Evolutionary conservation across 2,113 vertebrate species (phyloP), one percentile per base, ranked within the genome.

Genomic region (Trematomus loennbergii): DNA sequence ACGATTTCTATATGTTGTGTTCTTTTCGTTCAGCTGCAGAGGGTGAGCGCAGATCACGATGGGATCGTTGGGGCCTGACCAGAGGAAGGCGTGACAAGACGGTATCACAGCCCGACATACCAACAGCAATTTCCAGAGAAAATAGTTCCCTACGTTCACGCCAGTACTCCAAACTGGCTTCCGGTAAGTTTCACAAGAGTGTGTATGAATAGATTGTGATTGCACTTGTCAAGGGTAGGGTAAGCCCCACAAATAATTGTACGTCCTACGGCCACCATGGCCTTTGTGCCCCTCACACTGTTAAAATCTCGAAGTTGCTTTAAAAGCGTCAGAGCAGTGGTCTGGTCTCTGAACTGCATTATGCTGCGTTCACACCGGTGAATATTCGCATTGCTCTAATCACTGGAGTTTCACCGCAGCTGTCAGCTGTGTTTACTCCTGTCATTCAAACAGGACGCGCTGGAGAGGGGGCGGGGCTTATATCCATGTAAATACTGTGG

Each of bases 21-120:
- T 46, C 73, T 20, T 49, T 17, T 72, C 53, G 16, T 3, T 52
- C 82, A 92, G 94, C 86, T 33, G 20, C 73, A 15, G 94, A 95
- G 48, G 75, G 9, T 43, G 95, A 96, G 8, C 94, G 91, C 3
- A 92, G 96, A 72, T 97, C 95, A 4, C 96, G 97, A 67, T 98
- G 97, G 97, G 97, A 98, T 78, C 94, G 97, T 45, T 99, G 97
- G 98, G 97, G 97, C 8, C 84, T 99, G 81, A 96, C 96, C 0
- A 93, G 97, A 74, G 89, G 95, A 36, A 96, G 88, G 86, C 96
- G 95, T 86, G 96, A 97, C 89, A 98, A 97, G 88, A 95, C 93
- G 0, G 88, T 95, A 1, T 98, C 97, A 0, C 98, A 99, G 90
- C 96, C 97, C 33, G 97, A 96, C 90, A 96, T 99, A 87, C 96